Evolutionary conservation across 2,113 vertebrate species (phyloP).

Genomic region (Panthera uncia): DNA sequence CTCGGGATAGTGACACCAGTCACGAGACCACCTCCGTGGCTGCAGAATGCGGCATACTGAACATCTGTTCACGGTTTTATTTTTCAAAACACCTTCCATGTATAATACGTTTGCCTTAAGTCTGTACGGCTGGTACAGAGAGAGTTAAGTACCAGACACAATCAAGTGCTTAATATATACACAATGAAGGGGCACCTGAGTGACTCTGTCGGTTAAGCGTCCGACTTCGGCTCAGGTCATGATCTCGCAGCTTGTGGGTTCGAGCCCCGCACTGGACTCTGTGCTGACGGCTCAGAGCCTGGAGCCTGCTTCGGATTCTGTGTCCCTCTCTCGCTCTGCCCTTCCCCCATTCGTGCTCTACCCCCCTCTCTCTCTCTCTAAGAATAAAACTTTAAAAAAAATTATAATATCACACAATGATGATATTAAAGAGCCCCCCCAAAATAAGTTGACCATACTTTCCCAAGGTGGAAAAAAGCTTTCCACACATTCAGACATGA

Average conservation of each 20-base stretch:
- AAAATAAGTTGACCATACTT: neutral
- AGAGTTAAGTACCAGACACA: neutral
- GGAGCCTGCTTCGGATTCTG: no score
- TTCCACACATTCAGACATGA: neutral
- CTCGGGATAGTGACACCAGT: neutral
- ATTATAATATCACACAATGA: neutral
- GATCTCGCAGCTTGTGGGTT: no score
- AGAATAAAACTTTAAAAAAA: no score
- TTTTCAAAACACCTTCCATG: conserved; percentile 10
- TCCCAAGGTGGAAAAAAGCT: neutral
- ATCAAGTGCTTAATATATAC: neutral
- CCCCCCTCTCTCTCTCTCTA: no score
- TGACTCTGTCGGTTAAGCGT: no score
- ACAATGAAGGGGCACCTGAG: neutral
- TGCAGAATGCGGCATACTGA: neutral
- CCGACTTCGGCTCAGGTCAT: no score
- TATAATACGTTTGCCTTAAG: neutral
- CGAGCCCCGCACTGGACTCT: no score
- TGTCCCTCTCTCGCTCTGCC: no score
- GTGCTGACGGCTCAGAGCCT: no score
- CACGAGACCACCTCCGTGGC: neutral
- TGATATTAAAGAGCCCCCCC: neutral
- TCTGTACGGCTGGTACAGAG: neutral
- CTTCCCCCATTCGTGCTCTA: no score
- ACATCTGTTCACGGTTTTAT: conserved; percentile 19